Conservation (phyloP, 2,888 invertebrate species). For the Drosophila sordidapex region DNA sequence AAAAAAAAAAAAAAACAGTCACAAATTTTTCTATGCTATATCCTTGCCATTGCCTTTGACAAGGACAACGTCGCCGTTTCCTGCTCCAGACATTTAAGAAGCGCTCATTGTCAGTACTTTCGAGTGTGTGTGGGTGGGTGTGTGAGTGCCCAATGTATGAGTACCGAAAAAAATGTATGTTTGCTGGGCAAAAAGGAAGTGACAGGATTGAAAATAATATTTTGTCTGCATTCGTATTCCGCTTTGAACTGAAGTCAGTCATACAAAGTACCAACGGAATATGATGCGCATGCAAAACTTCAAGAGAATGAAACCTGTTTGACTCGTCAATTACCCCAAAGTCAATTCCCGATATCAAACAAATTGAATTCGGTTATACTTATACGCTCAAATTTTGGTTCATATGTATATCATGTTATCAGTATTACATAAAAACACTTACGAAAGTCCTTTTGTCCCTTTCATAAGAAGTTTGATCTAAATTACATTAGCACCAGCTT, state of each 20-base stretch:
- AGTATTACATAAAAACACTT: not conserved
- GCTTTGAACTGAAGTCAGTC: constrained; percentile 54
- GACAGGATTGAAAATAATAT: constrained; percentile 57
- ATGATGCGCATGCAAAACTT: constrained; percentile 21
- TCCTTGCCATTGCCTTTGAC: constrained; percentile 77
- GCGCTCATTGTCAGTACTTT: constrained; percentile 74
- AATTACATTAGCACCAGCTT: not conserved
- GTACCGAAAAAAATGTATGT: constrained; percentile 52
- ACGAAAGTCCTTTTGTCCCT: too few species aligned
- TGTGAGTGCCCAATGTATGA: constrained; percentile 30
- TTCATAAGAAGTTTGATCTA: not conserved
- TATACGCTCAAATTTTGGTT: not conserved
- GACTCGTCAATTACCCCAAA: constrained; percentile 50
- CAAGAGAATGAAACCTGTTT: constrained; percentile 13
- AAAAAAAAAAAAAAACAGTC: constrained; percentile 42
- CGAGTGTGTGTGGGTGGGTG: constrained; percentile 33
- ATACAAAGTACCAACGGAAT: constrained; percentile 3
- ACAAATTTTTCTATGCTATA: constrained; percentile 63
- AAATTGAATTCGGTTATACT: not conserved
- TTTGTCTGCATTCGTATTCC: constrained; percentile 63
- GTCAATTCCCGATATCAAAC: not conserved
- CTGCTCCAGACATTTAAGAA: constrained; percentile 80
- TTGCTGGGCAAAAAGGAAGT: constrained; percentile 28
- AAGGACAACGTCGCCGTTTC: constrained; percentile 52
- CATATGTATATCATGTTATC: not conserved